Conservation (phyloP, 2,113 vertebrate genomes). For the Poicephalus meyeri region DNA sequence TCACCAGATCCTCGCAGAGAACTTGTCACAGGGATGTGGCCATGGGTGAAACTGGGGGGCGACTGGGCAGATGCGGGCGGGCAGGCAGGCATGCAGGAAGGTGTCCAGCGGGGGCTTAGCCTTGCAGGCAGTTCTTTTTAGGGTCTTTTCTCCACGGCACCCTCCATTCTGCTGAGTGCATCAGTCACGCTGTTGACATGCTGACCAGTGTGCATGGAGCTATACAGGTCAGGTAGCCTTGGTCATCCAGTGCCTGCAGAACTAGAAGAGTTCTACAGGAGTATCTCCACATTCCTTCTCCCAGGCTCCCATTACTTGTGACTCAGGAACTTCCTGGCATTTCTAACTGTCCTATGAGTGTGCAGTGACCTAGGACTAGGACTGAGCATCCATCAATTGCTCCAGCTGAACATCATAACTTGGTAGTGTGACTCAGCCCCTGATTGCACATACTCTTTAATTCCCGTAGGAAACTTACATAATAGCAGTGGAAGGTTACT, state of each 20-base stretch:
- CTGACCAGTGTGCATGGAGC: not conserved
- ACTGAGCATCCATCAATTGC: not conserved
- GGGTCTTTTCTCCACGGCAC: fast-evolving
- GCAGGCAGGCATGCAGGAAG: not conserved
- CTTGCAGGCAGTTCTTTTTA: not conserved
- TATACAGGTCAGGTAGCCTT: not conserved
- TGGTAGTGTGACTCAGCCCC: not conserved
- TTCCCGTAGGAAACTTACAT: fast-evolving
- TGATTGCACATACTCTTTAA: not conserved
- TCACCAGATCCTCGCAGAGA: fast-evolving
- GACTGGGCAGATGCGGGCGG: not conserved
- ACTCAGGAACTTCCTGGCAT: not conserved
- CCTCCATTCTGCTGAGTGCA: fast-evolving
- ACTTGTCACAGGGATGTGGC: fast-evolving
- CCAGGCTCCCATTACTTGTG: fast-evolving
- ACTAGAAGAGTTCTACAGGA: fast-evolving
- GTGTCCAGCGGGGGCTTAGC: too few species aligned
- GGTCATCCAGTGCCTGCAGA: fast-evolving
- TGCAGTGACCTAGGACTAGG: not conserved
- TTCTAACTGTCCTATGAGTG: not conserved
- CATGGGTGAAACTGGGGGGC: not conserved
- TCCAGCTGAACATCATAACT: fast-evolving
- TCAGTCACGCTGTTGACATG: fast-evolving
- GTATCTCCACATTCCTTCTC: not conserved
- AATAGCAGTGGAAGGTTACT: not conserved